Evolutionary conservation across 2,113 vertebrate species (phyloP).

Genomic region (Penelope pileata): DNA sequence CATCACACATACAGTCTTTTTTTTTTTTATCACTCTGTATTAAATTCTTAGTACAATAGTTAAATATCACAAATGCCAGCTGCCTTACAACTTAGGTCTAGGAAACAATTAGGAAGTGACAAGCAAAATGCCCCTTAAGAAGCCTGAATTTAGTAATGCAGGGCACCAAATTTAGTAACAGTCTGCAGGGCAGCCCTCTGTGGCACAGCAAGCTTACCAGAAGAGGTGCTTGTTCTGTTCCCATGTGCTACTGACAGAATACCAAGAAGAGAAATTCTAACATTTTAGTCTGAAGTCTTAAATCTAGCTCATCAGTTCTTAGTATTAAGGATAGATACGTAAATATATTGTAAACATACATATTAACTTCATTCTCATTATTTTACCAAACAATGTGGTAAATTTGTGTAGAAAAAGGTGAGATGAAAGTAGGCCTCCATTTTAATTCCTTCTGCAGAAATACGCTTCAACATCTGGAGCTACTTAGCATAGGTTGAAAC

Average conservation of each 20-base stretch:
- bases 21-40: neutral
- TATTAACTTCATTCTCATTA: neutral
- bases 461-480: neutral
- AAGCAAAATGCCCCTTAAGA: neutral
- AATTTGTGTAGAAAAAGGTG: neutral
- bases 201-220: neutral
- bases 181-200: neutral
- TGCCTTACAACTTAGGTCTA: neutral
- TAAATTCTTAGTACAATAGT: neutral
- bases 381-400: neutral
- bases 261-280: neutral
- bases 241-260: neutral
- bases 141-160: neutral
- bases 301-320: neutral
- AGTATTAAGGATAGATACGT: neutral
- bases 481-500: neutral
- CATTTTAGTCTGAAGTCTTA: neutral
- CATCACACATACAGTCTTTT: neutral
- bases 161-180: no score
- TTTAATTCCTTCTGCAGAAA: neutral
- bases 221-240: neutral
- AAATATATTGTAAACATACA: neutral
- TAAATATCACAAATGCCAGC: neutral
- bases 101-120: neutral
- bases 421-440: neutral